phyloP scores from a whole-genome alignment of 2,113 vertebrate genomes.

The Alectura lathami region DNA sequence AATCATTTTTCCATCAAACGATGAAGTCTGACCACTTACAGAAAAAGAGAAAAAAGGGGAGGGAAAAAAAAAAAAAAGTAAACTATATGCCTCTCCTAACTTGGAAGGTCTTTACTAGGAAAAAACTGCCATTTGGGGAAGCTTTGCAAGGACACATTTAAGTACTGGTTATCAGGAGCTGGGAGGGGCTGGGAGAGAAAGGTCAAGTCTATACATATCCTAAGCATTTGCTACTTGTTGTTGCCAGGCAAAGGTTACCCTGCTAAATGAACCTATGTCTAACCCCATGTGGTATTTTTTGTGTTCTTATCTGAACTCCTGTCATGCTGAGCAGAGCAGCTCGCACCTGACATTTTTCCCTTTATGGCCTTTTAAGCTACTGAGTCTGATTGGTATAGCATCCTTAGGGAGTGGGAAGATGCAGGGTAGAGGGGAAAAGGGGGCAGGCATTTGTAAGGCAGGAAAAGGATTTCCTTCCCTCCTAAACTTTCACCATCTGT shows the following conservation, averaged over 20 bases:
- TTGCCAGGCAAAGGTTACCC: constrained; percentile 66
- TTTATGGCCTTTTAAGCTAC: constrained; percentile 56
- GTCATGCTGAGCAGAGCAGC: constrained; percentile 55
- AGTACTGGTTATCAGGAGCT: constrained; percentile 39
- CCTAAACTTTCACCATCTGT: not conserved
- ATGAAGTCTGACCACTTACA: not conserved
- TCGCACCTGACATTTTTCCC: constrained; percentile 61
- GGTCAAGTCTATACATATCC: constrained; percentile 68
- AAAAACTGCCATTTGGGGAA: not conserved
- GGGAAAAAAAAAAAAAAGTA: too few species aligned
- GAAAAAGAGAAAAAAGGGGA: too few species aligned
- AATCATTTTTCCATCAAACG: constrained; percentile 30
- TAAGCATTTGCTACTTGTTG: constrained; percentile 64
- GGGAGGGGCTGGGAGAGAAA: constrained; percentile 50
- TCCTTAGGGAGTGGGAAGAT: constrained; percentile 3
- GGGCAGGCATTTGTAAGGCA: not conserved
- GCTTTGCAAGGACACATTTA: constrained; percentile 50
- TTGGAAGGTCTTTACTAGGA: not conserved
- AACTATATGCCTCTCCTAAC: not conserved
- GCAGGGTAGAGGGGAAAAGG: not conserved
- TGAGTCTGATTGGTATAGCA: constrained; percentile 16
- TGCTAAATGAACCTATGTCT: constrained; percentile 63
- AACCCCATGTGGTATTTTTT: constrained; percentile 71
- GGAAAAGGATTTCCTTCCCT: not conserved
- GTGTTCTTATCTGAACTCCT: constrained; percentile 67